Evolutionary conservation across 2,113 vertebrate species (phyloP).

Genomic region (Petrocephalus microphthalmus): DNA sequence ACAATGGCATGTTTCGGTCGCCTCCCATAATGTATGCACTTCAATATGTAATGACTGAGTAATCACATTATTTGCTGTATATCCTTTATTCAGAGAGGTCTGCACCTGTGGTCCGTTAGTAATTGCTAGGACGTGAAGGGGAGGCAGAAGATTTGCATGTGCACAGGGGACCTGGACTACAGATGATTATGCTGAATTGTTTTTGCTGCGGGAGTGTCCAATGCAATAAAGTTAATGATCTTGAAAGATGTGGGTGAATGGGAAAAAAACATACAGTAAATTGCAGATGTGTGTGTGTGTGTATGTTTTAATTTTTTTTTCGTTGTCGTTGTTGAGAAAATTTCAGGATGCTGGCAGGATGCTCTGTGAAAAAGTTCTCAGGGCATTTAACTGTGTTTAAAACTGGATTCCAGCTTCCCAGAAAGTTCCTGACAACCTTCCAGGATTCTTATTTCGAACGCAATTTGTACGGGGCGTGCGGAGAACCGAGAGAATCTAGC

Average conservation of each 20-base stretch:
- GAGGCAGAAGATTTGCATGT: constrained; percentile 50
- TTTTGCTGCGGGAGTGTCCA: constrained; percentile 63
- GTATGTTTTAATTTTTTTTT: neutral
- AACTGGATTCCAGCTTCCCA: neutral
- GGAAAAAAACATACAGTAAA: constrained; percentile 54
- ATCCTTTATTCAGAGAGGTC: constrained; percentile 48
- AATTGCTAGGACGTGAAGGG: constrained; percentile 53
- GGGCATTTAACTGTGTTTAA: neutral
- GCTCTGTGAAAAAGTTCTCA: neutral
- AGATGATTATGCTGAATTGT: constrained; percentile 64
- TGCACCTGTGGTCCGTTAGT: constrained; percentile 55
- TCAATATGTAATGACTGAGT: constrained; percentile 60
- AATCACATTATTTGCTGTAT: constrained; percentile 62
- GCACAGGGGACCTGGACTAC: constrained; percentile 49
- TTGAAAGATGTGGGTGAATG: constrained; percentile 49
- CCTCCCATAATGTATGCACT: constrained; percentile 57
- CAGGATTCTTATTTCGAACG: neutral
- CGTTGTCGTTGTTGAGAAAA: constrained; percentile 14
- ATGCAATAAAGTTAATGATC: constrained; percentile 67
- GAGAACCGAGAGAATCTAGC: neutral
- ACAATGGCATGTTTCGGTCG: constrained; percentile 49
- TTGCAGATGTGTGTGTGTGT: constrained; percentile 51
- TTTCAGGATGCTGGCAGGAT: constrained; percentile 22
- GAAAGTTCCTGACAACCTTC: neutral
- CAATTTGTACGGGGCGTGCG: neutral